A percentile compares a stretch with the other conserved stretches of the same genome.
Evolutionary conservation across 2,797 vertebrate species (phyloP).

Genomic region (Coilia nasus): DNA sequence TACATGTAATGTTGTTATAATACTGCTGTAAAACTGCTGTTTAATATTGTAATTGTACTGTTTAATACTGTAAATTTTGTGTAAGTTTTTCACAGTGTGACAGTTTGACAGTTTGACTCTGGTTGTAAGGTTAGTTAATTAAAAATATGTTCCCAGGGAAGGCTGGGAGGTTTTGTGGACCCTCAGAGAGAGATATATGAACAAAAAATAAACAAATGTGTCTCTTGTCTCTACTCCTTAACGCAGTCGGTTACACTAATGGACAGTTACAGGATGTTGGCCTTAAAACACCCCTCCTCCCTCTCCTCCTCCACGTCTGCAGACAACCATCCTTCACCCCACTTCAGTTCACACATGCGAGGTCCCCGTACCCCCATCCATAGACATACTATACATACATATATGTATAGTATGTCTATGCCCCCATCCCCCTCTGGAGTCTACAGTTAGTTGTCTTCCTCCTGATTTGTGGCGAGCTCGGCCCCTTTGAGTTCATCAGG

Average conservation of each 20-base stretch:
- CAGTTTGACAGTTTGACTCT: background rate
- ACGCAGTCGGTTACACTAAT: background rate
- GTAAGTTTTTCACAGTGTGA: too few species aligned
- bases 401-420: too few species aligned
- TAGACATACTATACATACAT: too few species aligned
- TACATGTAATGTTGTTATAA: too few species aligned
- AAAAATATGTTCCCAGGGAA: background rate
- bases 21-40: too few species aligned
- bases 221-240: background rate
- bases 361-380: background rate
- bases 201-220: background rate
- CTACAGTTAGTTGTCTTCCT: conserved; percentile 11
- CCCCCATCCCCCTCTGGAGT: conserved; percentile 20
- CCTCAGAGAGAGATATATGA: too few species aligned
- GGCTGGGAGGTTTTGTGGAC: too few species aligned
- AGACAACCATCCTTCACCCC: conserved; percentile 19
- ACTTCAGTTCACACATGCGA: background rate
- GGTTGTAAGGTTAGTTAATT: background rate
- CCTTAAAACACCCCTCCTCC: background rate
- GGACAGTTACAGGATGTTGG: background rate
- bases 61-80: background rate
- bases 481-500: conserved; percentile 6
- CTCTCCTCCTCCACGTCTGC: background rate
- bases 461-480: conserved; percentile 12
- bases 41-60: background rate